Evolutionary conservation across 1,140 invertebrate species (phyloP), one percentile per base, ranked within the genome.

Genomic region (Ladona fulva): DNA sequence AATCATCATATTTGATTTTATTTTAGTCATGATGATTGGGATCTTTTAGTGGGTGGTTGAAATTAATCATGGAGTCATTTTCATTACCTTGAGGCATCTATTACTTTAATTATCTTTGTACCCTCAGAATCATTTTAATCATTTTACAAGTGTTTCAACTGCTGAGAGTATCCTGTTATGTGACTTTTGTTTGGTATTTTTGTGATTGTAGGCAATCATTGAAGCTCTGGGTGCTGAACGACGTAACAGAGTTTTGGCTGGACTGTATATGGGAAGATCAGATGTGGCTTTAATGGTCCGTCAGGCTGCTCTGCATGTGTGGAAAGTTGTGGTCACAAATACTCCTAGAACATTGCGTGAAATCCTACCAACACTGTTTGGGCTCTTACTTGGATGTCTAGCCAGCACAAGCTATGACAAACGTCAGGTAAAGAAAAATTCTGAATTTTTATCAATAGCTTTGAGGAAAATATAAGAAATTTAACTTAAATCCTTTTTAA

Each of bases 301-400:
- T 0, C 98, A 99, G 87, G 95, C 97, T 0, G 96, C 97, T 5
- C 89, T 99, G 14, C 97, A 99, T 84, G 97, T 99, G 0, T 99
- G 97, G 97, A 99, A 99, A 87, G 90, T 92, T 1, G 95, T 99
- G 10, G 97, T 99, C 0, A 95, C 95, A 0, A 98, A 99, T 84
- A 99, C 97, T 0, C 97, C 97, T 0, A 90, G 95, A 83, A 99
- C 97, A 0, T 85, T 99, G n/a, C 88, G 96, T 76, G 97, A 99
- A 89, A 99, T 99, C 82, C 87, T 99, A 77, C 95, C 96, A 1
- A 97, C 96, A 0, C 85, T 99, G 11, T 99, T 99, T 85, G 90
- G 92, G 25, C 87, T 99, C 0, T 84, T 99, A 29, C 86, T 99
- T 44, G 95, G 96, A 74, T 97, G 97, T 87, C 87, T 99, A 75